Evolutionary conservation across 2,888 invertebrate species (phyloP).

Genomic region (Cerastoderma edule): DNA sequence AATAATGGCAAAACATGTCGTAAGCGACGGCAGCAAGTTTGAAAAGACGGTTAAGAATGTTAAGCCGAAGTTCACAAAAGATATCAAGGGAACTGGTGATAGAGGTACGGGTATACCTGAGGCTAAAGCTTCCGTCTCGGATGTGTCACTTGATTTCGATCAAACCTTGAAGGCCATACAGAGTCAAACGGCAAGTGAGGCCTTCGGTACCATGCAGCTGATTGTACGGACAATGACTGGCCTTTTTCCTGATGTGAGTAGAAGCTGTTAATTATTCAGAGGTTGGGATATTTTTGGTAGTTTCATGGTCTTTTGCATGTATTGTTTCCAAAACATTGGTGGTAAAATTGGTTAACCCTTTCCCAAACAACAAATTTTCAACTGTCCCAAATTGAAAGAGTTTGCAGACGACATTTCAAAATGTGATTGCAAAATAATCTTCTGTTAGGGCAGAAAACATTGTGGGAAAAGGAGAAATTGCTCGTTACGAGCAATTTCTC

Average conservation of each 20-base stretch:
- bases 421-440: too few species aligned
- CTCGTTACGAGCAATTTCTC: too few species aligned
- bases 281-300: too few species aligned
- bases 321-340: too few species aligned
- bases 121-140: constrained; percentile 38
- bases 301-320: too few species aligned
- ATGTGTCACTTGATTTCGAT: constrained; percentile 40
- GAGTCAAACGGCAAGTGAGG: constrained; percentile 44
- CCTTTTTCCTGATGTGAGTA: constrained; percentile 29
- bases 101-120: not conserved
- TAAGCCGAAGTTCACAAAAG: not conserved
- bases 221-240: constrained; percentile 67
- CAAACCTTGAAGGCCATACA: constrained; percentile 46
- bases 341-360: too few species aligned
- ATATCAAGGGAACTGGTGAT: not conserved
- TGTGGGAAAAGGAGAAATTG: too few species aligned
- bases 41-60: constrained; percentile 20
- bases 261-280: too few species aligned
- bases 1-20: constrained; percentile 39
- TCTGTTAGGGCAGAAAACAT: too few species aligned
- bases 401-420: too few species aligned
- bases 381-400: too few species aligned
- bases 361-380: too few species aligned
- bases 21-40: not conserved
- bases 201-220: constrained; percentile 62